Base-by-base conservation (phyloP, 2,888 invertebrate genomes). In the Aleiodes testaceus region DNA sequence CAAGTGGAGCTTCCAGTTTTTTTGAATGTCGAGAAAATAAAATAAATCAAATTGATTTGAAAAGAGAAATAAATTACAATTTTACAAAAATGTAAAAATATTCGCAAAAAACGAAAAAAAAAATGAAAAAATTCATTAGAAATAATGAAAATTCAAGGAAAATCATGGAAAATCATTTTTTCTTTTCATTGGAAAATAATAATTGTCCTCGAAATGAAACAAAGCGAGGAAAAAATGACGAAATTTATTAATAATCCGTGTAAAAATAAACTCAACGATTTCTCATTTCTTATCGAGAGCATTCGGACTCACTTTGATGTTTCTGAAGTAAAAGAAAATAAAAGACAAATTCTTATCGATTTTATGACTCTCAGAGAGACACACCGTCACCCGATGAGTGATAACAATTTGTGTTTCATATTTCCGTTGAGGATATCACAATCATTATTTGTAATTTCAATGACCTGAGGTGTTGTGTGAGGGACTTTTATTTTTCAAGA, bases 361-460 rank as follows among this genome's bases (percentile, higher is more conserved):
- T 53, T 22, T 53, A 26, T 53, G 22, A 53, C 26, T 53, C 26
- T n/a, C 9, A 22, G 36, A 9, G 53, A 53, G 53, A 53, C 53
- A n/a, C 53, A 53, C 53, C 22, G 53, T 53, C 53, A 52, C 18
- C 52, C 22, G n/a, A 53, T 22, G 26, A 22, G 49, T 16, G 49
- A 53, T 53, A 53, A 53, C 53, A n/a, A 53, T 26, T 53, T n/a
- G 22, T 26, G 42, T 36, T 70, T 72, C 20, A 45, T 72, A 73
- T 59, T 53, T 53, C 53, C 53, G 53, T 5, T 53, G 36, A 3
- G 12, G 53, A 53, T 53, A 30, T 53, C 36, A 26, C 20, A 22
- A 53, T 14, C 53, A 9, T 53, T 53, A 53, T 53, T 53, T 53
- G 30, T 30, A 12, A 53, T 53, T 53, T 53, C 53, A 53, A 20